Conservation (phyloP, 64 coral and sea anemone genomes). For the Trachythela sp. region DNA sequence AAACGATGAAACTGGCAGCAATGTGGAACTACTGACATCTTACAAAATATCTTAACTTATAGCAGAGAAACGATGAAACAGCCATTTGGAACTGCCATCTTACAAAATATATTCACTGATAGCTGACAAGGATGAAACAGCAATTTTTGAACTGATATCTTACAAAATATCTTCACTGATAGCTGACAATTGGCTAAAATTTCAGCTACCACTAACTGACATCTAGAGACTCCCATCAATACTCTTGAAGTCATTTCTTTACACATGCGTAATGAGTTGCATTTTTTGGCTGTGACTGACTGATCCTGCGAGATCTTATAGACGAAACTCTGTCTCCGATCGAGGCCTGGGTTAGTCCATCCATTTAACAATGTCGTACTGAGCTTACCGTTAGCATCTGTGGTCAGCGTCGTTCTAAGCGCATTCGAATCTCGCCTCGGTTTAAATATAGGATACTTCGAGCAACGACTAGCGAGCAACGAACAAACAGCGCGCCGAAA, state of each 20-base stretch:
- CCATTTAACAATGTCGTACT: background rate
- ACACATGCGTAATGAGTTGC: background rate
- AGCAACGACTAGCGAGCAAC: slow-evolving; percentile 12
- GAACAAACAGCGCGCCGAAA: slow-evolving; percentile 44
- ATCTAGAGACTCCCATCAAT: no score
- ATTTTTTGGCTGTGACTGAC: background rate
- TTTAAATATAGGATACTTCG: background rate
- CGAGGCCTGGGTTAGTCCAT: background rate
- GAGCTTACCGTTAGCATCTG: background rate
- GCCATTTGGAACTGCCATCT: no score
- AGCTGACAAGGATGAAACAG: no score
- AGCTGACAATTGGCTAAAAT: no score
- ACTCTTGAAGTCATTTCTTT: background rate
- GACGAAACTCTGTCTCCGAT: background rate
- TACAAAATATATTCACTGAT: no score
- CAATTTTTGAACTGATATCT: no score
- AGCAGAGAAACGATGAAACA: no score
- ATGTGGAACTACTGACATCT: no score
- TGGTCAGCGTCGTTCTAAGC: background rate
- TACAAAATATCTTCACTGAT: no score
- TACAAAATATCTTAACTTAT: no score
- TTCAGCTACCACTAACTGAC: no score
- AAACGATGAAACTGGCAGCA: no score
- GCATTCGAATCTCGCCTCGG: background rate
- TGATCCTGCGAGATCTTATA: background rate